Evolutionary conservation across 2,113 vertebrate species (phyloP), one percentile per base, ranked within the genome.

Genomic region (Smithornis capensis): DNA sequence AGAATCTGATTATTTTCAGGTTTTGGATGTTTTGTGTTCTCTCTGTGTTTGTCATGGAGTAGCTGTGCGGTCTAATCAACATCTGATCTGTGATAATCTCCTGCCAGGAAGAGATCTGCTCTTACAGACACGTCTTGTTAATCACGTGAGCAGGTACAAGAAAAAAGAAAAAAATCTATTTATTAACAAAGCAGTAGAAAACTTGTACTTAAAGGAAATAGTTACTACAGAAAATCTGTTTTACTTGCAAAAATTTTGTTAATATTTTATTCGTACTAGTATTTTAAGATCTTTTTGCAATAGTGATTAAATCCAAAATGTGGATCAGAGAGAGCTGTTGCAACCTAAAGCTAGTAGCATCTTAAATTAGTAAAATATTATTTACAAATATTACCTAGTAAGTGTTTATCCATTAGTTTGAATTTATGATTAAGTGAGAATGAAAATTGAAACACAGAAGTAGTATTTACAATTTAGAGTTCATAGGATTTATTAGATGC

Each of bases 1-100:
- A 77, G 0, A 45, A 23, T 63, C 3, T 74, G 2, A 3, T 37
- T 76, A 85, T 73, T 74, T 81, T 3, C 79, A 99, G 99, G 99
- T 99, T 76, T 98, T 99, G 74, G 99, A 99, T 19, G 99, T 99
- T 87, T 96, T 99, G 18, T 99, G 99, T 89, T 99, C 99, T 15
- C 98, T 99, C 21, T 99, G 99, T 90, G 99, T 99, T 60, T 99
- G 99, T 97, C 98, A 99, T 33, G 99, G 99, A 17, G 99, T 99
- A 33, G 99, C 99, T 13, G 99, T 99, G 28, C 98, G 99, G 10
- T 99, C 99, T 52, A 99, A 99, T 97, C 99, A 99, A 91, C 98
- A 99, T 90, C 98, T 99, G 75, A 99, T 99, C 94, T 99, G 99
- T 97, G 99, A 99, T 95, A 99, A 99, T 94, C 98, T 99, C 24